phyloP scores from a whole-genome alignment of 37 sponge, comb jelly and placozoan species.

The Corticium candelabrum region DNA sequence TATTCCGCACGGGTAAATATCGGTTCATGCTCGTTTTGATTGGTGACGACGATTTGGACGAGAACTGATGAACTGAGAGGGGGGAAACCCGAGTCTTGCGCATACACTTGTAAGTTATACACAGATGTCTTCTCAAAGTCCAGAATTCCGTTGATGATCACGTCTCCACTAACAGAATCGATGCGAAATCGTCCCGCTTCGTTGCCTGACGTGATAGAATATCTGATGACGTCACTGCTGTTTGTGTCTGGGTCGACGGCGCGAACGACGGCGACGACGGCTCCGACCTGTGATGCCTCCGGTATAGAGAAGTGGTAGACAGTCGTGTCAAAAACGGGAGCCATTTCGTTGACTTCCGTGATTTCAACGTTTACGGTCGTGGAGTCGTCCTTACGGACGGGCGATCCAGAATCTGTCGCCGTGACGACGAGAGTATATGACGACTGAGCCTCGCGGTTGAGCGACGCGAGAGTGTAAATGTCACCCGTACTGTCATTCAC shows the following conservation, averaged over 20 bases:
- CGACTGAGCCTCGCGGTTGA: not conserved
- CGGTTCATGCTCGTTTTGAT: slow-evolving; percentile 49
- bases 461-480: slow-evolving; percentile 19
- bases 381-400: slow-evolving; percentile 22
- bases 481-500: slow-evolving; percentile 34
- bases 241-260: slow-evolving; percentile 51
- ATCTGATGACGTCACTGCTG: slow-evolving; percentile 16
- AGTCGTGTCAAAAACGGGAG: slow-evolving; percentile 39
- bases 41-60: slow-evolving; percentile 36
- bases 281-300: slow-evolving; percentile 28
- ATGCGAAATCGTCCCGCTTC: slow-evolving; percentile 30
- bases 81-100: slow-evolving; percentile 49
- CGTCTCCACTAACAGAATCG: slow-evolving; percentile 20
- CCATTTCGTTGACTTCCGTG: slow-evolving; percentile 20
- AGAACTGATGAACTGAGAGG: slow-evolving; percentile 3
- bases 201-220: slow-evolving; percentile 32
- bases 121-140: slow-evolving; percentile 21
- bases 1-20: slow-evolving; percentile 30
- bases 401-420: slow-evolving; percentile 55
- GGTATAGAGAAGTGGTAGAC: slow-evolving; percentile 30
- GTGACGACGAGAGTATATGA: slow-evolving; percentile 20
- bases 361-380: slow-evolving; percentile 27
- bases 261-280: slow-evolving; percentile 17
- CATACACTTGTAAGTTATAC: slow-evolving; percentile 28
- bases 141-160: slow-evolving; percentile 20